Percentiles rank a stretch among this genome's conserved stretches.
Evolutionary conservation across 2,113 vertebrate species (phyloP).

Genomic region (Cephalopterus ornatus): DNA sequence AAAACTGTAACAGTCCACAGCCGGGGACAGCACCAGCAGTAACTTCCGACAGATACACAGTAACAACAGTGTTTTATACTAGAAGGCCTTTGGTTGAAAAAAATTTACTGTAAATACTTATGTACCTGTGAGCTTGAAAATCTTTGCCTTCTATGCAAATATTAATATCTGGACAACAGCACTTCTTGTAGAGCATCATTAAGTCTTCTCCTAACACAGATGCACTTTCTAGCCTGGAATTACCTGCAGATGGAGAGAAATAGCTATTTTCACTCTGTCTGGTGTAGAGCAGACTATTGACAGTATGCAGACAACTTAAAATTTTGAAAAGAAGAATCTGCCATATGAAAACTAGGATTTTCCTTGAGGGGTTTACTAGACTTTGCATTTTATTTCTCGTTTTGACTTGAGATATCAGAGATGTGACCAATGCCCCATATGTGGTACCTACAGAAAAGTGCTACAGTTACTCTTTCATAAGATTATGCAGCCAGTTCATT

Average conservation of each 20-base stretch:
- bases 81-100: neutral
- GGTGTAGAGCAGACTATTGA: neutral
- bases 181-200: constrained; percentile 80
- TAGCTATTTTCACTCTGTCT: neutral
- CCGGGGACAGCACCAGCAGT: neutral
- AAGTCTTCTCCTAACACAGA: constrained; percentile 86
- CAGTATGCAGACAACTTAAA: neutral
- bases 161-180: constrained; percentile 82
- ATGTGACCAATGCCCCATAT: neutral
- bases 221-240: constrained; percentile 74
- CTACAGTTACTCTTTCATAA: neutral
- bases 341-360: neutral
- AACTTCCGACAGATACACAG: neutral
- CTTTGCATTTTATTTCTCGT: neutral
- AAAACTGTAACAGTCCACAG: neutral
- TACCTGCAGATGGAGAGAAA: constrained; percentile 58
- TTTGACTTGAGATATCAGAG: neutral
- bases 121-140: constrained; percentile 91
- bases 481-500: neutral
- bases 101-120: neutral
- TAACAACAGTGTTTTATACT: neutral
- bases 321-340: neutral
- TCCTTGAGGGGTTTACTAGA: neutral
- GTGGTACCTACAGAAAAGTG: neutral
- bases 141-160: constrained; percentile 82